Conservation (phyloP, 1,140 invertebrate species). For the Brachystomella parvula region DNA sequence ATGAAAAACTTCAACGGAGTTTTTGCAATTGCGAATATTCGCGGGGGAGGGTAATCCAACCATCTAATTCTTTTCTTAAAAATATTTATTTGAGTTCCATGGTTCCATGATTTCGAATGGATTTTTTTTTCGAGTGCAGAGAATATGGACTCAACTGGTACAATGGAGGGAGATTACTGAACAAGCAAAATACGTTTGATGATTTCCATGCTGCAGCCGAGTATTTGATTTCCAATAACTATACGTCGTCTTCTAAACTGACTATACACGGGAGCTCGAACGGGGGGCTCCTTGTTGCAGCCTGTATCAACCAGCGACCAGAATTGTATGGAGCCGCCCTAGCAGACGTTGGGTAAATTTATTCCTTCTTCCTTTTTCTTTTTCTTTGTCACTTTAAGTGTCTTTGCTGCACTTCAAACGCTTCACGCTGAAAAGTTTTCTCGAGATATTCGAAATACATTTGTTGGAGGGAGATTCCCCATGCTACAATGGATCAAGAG, state of each 20-base stretch:
- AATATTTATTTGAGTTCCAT: neutral
- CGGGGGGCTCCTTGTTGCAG: conserved; percentile 60
- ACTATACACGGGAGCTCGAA: conserved; percentile 65
- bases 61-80: neutral
- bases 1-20: conserved; percentile 83
- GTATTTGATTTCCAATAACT: conserved; percentile 74
- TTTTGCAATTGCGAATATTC: conserved; percentile 86
- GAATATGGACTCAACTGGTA: conserved; percentile 98
- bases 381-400: too few relatives aligned
- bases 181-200: conserved; percentile 96
- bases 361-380: neutral
- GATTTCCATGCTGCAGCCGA: conserved; percentile 90
- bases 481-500: too few relatives aligned
- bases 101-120: conserved; percentile 3
- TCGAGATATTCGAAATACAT: too few relatives aligned
- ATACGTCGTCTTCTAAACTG: conserved; percentile 64
- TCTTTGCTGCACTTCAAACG: too few relatives aligned
- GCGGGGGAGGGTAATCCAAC: conserved; percentile 77
- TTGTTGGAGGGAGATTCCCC: too few relatives aligned
- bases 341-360: conserved; percentile 65
- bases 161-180: conserved; percentile 75
- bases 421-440: too few relatives aligned
- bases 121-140: conserved; percentile 44
- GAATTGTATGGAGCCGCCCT: conserved; percentile 87
- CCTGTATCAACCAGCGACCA: conserved; percentile 87